Evolutionary conservation across 2,888 invertebrate species (phyloP).

Genomic region (Limnephilus auricula): DNA sequence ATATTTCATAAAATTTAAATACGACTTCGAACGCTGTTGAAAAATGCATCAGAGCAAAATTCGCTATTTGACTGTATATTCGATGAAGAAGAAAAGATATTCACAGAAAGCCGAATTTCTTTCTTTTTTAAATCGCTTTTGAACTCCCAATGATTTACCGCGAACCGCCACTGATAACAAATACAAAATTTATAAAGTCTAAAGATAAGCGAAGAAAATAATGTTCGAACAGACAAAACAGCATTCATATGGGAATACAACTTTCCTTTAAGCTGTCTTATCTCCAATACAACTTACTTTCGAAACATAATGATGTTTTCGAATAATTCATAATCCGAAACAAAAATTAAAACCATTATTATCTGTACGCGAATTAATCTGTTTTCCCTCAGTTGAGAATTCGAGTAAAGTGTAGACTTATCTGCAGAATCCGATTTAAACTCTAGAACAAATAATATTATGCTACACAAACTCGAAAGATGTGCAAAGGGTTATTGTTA

Average conservation of each 20-base stretch:
- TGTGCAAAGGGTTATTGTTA: constrained; percentile 24
- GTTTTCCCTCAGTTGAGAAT: background rate
- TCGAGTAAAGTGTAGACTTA: background rate
- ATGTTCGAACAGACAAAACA: background rate
- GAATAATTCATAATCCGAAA: background rate
- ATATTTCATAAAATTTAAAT: no score
- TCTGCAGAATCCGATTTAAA: constrained; percentile 35
- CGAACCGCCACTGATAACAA: background rate
- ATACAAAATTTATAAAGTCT: background rate
- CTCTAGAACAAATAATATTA: constrained; percentile 23
- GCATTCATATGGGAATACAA: background rate
- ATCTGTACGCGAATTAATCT: background rate
- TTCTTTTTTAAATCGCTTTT: no score
- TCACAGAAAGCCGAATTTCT: no score
- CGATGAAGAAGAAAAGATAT: no score
- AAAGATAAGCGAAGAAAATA: background rate
- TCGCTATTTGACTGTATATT: no score
- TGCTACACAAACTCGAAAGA: background rate
- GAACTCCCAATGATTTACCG: no score
- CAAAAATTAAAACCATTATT: background rate
- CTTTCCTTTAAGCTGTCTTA: background rate
- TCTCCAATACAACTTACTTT: background rate
- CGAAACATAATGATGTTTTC: background rate
- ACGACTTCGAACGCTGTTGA: no score
- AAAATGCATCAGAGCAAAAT: no score